A percentile compares a stretch with the other conserved stretches of the same genome.
phyloP scores from a whole-genome alignment of 2,113 vertebrate species.

The Cardinalis cardinalis region DNA sequence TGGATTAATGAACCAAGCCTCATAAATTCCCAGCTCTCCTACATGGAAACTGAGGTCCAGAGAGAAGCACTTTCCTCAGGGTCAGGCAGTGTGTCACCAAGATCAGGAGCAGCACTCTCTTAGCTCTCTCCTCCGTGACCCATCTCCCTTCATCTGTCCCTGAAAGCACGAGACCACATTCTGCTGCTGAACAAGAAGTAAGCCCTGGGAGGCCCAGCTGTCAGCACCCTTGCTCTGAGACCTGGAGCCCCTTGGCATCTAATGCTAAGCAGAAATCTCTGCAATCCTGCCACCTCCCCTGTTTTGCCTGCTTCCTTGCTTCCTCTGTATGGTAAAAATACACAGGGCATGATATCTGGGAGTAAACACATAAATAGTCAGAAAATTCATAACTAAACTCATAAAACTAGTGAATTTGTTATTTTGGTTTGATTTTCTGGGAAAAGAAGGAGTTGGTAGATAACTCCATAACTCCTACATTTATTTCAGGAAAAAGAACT shows the following conservation, averaged over 20 bases:
- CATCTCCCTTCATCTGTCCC: background rate
- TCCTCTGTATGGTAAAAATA: background rate
- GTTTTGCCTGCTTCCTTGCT: background rate
- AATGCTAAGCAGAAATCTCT: background rate
- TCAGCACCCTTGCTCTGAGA: background rate
- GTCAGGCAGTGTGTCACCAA: background rate
- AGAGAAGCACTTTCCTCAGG: background rate
- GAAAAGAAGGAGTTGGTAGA: background rate
- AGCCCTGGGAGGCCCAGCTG: fast-evolving
- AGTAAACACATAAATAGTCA: background rate
- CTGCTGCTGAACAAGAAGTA: background rate
- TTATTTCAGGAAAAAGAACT: background rate
- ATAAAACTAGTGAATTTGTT: background rate
- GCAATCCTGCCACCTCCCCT: background rate
- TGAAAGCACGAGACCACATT: fast-evolving
- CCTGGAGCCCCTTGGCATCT: background rate
- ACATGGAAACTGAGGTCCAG: background rate
- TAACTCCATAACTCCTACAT: background rate
- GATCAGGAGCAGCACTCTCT: background rate
- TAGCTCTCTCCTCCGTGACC: background rate
- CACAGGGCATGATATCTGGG: fast-evolving
- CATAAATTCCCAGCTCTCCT: background rate
- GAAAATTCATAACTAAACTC: background rate
- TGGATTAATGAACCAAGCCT: background rate
- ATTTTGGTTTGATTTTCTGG: background rate